Conservation (phyloP, 2,113 vertebrate species). For the Dinomys branickii region DNA sequence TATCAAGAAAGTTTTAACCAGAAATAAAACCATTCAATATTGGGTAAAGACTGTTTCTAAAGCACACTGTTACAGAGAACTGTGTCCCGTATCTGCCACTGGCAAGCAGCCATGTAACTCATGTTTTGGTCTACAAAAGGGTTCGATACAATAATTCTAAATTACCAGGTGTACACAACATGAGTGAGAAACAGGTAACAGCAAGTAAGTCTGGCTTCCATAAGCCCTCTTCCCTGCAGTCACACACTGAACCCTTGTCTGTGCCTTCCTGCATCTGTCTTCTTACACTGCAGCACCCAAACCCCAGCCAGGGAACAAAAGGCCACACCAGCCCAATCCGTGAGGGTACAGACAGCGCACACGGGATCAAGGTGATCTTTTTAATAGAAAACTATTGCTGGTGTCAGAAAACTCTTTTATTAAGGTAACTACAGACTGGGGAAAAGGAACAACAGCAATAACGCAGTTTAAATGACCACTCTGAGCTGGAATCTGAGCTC, state of each 20-base stretch:
- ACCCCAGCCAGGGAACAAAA: constrained; percentile 5
- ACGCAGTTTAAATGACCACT: not conserved
- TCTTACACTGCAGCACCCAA: not conserved
- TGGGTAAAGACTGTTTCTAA: not conserved
- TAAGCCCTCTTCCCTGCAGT: not conserved
- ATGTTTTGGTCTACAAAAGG: not conserved
- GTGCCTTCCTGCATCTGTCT: not conserved
- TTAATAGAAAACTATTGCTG: not conserved
- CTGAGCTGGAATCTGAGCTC: not conserved
- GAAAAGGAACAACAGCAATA: not conserved
- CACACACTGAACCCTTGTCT: not conserved
- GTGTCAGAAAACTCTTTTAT: not conserved
- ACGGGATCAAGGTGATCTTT: not conserved
- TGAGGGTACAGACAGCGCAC: not conserved
- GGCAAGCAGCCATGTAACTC: not conserved
- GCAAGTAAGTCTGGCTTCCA: not conserved
- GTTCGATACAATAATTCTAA: not conserved
- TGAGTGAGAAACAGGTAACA: not conserved
- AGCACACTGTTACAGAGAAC: not conserved
- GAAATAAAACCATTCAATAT: not conserved
- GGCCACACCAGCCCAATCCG: not conserved
- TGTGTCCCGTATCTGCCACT: not conserved
- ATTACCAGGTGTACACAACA: not conserved
- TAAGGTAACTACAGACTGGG: not conserved
- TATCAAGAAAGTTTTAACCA: constrained; percentile 3